phyloP scores from a whole-genome alignment of 53 echinoderm and acorn worm genomes.

The Stichopus horrens region DNA sequence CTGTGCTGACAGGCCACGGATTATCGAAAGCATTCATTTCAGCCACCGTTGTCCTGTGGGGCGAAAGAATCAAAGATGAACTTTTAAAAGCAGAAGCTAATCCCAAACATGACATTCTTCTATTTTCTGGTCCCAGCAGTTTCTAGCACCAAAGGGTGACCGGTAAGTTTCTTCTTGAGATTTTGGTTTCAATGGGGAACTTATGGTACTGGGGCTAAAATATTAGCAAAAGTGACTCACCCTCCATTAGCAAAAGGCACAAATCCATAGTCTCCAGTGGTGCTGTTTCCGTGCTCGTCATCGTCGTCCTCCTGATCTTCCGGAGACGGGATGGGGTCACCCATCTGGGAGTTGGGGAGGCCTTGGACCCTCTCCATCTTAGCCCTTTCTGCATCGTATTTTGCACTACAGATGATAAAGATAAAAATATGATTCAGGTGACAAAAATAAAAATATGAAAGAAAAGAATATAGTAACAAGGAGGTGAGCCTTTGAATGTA shows the following conservation, averaged over 20 bases:
- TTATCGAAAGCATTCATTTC: slow-evolving; percentile 95
- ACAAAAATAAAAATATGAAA: not conserved
- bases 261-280: slow-evolving; percentile 76
- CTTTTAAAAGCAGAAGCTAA: not conserved
- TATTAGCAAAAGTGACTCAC: slow-evolving; percentile 40
- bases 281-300: not conserved
- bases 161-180: too few species aligned
- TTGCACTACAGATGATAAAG: slow-evolving; percentile 56
- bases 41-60: slow-evolving; percentile 70
- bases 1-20: slow-evolving; percentile 96
- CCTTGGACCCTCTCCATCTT: slow-evolving; percentile 74
- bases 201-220: too few species aligned
- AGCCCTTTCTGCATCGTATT: slow-evolving; percentile 90
- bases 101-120: too few species aligned
- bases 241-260: slow-evolving; percentile 71
- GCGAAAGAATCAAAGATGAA: not conserved
- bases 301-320: slow-evolving; percentile 46
- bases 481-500: too few species aligned
- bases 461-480: not conserved
- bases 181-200: too few species aligned
- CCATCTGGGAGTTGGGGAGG: slow-evolving; percentile 80
- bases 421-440: not conserved
- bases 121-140: too few species aligned
- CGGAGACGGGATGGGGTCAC: slow-evolving; percentile 84
- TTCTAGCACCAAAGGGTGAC: too few species aligned